These are phyloP conservation scores for Drosophila formosana DNA, from an alignment of 2,888 invertebrate species.

Conservation along the genomic window DNA sequence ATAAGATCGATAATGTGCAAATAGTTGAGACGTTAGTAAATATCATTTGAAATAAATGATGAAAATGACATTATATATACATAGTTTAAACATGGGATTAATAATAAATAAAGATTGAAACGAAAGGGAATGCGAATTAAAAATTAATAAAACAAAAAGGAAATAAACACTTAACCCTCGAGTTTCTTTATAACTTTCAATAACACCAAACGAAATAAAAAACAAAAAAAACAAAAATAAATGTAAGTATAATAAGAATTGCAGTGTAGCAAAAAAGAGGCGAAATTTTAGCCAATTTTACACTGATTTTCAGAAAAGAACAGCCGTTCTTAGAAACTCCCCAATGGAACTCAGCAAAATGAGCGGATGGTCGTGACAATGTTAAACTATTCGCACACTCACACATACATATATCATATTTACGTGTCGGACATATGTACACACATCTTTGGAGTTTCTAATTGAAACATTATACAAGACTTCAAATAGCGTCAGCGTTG, in stretches of 20 bases:
- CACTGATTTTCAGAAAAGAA: slow-evolving; percentile 54
- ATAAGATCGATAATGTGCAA: slow-evolving; percentile 62
- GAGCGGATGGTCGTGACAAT: slow-evolving; percentile 49
- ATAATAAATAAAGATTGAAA: slow-evolving; percentile 64
- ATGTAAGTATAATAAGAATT: slow-evolving; percentile 29
- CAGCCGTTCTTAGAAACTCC: slow-evolving; percentile 54
- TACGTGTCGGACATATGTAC: background rate
- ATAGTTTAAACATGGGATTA: slow-evolving; percentile 79
- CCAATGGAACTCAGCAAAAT: slow-evolving; percentile 48
- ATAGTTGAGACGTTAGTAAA: slow-evolving; percentile 69
- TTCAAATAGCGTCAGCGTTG: slow-evolving; percentile 51
- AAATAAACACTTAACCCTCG: slow-evolving; percentile 61
- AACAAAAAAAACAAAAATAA: background rate
- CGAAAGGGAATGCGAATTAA: slow-evolving; percentile 64
- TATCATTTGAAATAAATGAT: slow-evolving; percentile 76
- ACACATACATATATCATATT: background rate
- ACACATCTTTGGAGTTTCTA: slow-evolving; percentile 52
- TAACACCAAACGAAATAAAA: slow-evolving; percentile 17
- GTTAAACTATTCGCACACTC: slow-evolving; percentile 28
- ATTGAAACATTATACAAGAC: slow-evolving; percentile 64
- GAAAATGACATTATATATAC: slow-evolving; percentile 75
- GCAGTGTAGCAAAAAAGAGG: slow-evolving; percentile 34
- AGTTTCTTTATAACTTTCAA: slow-evolving; percentile 48
- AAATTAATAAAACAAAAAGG: slow-evolving; percentile 51
- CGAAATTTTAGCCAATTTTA: slow-evolving; percentile 56